phyloP scores from a whole-genome alignment of 92 coral and sea anemone species.

The Epizoanthus fatuus region DNA sequence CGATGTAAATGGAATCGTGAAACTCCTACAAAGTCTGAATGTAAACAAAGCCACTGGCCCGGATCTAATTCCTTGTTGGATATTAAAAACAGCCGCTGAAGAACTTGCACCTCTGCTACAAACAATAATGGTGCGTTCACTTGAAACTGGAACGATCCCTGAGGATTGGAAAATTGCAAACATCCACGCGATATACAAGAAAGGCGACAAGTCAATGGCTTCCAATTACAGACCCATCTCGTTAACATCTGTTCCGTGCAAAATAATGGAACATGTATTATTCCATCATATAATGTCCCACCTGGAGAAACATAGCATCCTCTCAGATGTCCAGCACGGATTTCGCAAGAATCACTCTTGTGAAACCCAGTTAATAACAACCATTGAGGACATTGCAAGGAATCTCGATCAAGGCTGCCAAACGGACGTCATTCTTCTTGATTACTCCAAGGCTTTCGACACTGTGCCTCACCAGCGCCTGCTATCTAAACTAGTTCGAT shows the following conservation, averaged over 20 bases:
- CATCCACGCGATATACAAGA: slow-evolving; percentile 16
- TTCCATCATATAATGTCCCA: no score
- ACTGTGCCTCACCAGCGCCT: neutral
- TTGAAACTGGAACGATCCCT: slow-evolving; percentile 12
- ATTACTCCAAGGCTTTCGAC: slow-evolving; percentile 9
- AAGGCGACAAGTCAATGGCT: neutral
- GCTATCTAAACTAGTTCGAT: slow-evolving; percentile 19
- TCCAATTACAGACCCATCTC: slow-evolving; percentile 42
- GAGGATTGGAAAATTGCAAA: slow-evolving; percentile 48
- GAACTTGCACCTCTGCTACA: neutral
- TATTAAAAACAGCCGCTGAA: neutral
- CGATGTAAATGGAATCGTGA: slow-evolving; percentile 10
- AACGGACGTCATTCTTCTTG: slow-evolving; percentile 18
- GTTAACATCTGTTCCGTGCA: neutral
- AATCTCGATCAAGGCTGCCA: slow-evolving; percentile 9
- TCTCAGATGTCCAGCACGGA: no score
- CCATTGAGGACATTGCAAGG: slow-evolving; percentile 26
- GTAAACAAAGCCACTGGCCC: slow-evolving; percentile 39
- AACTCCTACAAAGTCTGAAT: slow-evolving; percentile 37
- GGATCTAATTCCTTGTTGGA: slow-evolving; percentile 47
- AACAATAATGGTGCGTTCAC: no score
- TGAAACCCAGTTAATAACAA: slow-evolving; percentile 37
- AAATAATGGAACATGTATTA: no score
- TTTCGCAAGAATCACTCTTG: slow-evolving; percentile 14
- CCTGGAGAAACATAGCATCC: no score